Conservation (phyloP, 2,113 vertebrate species). For the Eulemur rufifrons region DNA sequence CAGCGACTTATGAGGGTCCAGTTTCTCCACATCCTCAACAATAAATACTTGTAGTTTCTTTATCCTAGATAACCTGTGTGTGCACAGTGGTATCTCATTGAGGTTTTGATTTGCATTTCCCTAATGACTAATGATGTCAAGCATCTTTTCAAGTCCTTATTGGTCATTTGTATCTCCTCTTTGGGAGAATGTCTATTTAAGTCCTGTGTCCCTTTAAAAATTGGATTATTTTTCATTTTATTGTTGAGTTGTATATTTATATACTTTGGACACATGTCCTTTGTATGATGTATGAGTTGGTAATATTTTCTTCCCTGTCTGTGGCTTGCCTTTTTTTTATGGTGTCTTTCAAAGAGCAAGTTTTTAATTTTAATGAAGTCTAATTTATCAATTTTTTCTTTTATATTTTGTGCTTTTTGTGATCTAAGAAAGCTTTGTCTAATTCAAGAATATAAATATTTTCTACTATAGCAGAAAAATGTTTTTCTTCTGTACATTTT, state of each 20-base stretch:
- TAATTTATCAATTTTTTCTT: background rate
- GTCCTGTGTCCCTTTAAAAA: background rate
- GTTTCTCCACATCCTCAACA: background rate
- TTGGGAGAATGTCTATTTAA: background rate
- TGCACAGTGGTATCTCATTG: background rate
- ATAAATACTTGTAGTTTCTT: background rate
- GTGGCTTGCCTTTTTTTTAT: constrained; percentile 8
- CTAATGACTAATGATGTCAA: background rate
- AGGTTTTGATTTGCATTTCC: constrained; percentile 38
- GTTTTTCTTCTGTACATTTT: background rate
- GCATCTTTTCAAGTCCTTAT: background rate
- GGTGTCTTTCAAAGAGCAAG: background rate
- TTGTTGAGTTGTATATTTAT: background rate
- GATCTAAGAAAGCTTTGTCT: background rate
- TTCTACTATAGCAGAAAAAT: background rate
- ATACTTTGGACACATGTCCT: background rate
- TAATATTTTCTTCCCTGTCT: background rate
- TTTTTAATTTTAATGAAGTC: background rate
- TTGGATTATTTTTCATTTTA: background rate
- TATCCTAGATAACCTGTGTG: background rate
- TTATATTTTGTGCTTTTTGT: background rate
- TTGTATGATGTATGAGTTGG: background rate
- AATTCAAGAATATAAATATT: background rate
- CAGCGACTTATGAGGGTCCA: background rate
- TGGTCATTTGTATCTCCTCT: background rate